These are phyloP conservation scores for Plodia interpunctella DNA, from an alignment of 1,140 invertebrate species.

Conservation along the genomic window DNA sequence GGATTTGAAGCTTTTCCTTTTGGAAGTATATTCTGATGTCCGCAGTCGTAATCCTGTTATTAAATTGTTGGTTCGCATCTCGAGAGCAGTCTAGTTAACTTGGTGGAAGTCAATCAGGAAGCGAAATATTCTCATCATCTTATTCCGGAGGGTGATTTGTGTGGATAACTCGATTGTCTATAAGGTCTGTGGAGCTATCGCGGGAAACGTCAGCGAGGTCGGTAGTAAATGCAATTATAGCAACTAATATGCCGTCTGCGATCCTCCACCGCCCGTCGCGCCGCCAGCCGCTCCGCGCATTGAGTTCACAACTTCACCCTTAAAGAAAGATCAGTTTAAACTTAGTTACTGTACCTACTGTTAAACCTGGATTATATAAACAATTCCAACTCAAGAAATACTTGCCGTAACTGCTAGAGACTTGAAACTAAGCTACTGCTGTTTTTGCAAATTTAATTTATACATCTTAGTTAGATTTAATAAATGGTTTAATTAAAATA, in stretches of 20 bases:
- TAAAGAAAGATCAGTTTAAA: constrained; percentile 58
- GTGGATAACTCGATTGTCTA: constrained; percentile 72
- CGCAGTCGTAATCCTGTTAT: constrained; percentile 4
- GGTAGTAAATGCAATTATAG: constrained; percentile 73
- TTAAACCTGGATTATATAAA: constrained; percentile 29
- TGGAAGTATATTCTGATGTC: not conserved
- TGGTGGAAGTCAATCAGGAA: constrained; percentile 45
- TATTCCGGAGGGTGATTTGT: constrained; percentile 68
- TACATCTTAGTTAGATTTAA: too few species aligned
- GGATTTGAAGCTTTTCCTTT: constrained; percentile 26
- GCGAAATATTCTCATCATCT: constrained; percentile 66
- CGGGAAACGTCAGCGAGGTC: constrained; percentile 67
- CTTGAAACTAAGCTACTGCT: not conserved
- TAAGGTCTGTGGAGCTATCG: constrained; percentile 59
- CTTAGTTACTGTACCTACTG: constrained; percentile 43
- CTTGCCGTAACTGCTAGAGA: not conserved
- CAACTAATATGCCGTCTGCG: constrained; percentile 73
- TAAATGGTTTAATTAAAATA: not conserved
- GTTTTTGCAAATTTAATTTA: too few species aligned
- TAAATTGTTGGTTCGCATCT: constrained; percentile 2
- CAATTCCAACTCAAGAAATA: not conserved
- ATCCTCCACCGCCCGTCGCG: constrained; percentile 31
- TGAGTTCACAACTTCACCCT: constrained; percentile 48
- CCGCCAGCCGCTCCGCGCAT: constrained; percentile 20
- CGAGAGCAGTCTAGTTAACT: constrained; percentile 4